Conservation (phyloP, 2,888 invertebrate species). For the Cremastinae sp. region DNA sequence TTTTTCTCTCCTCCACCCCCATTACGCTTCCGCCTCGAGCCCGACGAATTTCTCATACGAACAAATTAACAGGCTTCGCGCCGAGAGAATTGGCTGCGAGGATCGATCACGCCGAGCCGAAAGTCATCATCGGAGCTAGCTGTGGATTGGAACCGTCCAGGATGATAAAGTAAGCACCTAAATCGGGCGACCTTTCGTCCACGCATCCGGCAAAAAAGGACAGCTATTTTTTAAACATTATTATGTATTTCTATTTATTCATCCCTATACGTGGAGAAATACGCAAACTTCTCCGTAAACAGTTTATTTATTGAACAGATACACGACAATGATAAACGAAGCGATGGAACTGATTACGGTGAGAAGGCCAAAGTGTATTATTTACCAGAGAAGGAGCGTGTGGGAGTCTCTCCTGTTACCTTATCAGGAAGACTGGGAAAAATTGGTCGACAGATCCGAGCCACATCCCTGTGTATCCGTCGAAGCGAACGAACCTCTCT, state of each 20-base stretch:
- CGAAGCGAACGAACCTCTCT: constrained; percentile 94
- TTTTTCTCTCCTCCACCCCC: background rate
- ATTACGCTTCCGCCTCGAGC: constrained; percentile 1
- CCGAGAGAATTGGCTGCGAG: constrained; percentile 92
- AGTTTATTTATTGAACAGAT: constrained; percentile 78
- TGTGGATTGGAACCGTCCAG: constrained; percentile 95
- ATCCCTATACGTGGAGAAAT: background rate
- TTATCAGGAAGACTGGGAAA: constrained; percentile 90
- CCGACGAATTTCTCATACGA: constrained; percentile 1
- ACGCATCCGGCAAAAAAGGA: no score
- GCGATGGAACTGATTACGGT: constrained; percentile 87
- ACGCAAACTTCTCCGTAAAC: background rate
- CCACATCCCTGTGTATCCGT: constrained; percentile 92
- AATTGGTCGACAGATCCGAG: constrained; percentile 84
- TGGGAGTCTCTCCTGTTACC: constrained; percentile 84
- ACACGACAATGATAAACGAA: constrained; percentile 91
- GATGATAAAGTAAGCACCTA: constrained; percentile 84
- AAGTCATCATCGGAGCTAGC: constrained; percentile 93
- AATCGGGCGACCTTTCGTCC: no score
- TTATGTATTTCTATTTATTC: no score
- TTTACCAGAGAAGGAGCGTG: constrained; percentile 89
- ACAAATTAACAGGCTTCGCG: constrained; percentile 87
- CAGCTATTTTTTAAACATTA: no score
- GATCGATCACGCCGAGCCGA: constrained; percentile 94
- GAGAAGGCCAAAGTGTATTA: constrained; percentile 90